Percentiles rank a stretch among this genome's conserved stretches.
Evolutionary conservation across 2,113 vertebrate genomes (phyloP).

Genomic region (Dromiciops gliroides): DNA sequence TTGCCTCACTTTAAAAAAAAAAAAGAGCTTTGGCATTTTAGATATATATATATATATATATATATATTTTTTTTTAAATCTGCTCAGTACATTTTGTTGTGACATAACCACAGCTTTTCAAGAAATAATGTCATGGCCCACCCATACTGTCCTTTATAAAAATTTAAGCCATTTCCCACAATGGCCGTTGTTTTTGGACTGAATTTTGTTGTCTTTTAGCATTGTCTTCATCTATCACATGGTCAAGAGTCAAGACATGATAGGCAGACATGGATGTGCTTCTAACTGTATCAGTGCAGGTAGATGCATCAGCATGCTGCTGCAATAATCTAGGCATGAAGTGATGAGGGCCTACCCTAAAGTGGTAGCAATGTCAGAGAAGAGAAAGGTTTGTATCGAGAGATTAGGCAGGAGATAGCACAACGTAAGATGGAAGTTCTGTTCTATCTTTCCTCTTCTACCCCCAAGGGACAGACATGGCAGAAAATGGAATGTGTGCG

Average conservation of each 20-base stretch:
- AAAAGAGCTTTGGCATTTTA: no score
- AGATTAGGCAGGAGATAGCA: background rate
- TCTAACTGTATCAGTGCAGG: background rate
- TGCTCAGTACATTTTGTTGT: no score
- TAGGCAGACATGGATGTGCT: background rate
- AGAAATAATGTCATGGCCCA: background rate
- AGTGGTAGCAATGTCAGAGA: background rate
- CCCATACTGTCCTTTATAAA: background rate
- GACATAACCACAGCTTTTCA: background rate
- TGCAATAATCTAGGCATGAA: background rate
- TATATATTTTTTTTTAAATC: no score
- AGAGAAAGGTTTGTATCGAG: background rate
- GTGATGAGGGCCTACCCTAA: background rate
- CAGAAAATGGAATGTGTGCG: no score
- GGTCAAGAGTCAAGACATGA: no score
- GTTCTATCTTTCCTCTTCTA: background rate
- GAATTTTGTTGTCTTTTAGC: background rate
- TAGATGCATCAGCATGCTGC: background rate
- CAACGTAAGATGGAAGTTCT: background rate
- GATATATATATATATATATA: no score
- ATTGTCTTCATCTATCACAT: background rate
- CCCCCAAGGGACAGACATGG: no score
- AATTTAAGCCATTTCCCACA: background rate
- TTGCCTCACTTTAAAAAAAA: no score
- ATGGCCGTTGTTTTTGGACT: background rate